Percentiles rank a stretch among this genome's conserved stretches.
phyloP scores from a whole-genome alignment of 2,797 vertebrate genomes.

The Helarctos malayanus region DNA sequence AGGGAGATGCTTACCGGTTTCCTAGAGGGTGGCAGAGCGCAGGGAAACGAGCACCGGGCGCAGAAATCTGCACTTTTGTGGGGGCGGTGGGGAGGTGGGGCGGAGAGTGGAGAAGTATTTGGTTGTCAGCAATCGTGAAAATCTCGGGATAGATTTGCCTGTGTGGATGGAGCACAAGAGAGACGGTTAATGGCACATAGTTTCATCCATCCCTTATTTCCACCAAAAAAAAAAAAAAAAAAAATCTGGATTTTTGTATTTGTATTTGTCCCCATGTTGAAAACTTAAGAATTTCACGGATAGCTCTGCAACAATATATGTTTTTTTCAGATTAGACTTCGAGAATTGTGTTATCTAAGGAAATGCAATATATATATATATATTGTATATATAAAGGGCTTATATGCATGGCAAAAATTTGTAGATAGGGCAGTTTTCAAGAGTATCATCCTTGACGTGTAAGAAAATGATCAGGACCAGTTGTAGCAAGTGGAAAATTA shows the following conservation, averaged over 20 bases:
- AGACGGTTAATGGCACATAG: background rate
- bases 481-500: background rate
- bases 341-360: background rate
- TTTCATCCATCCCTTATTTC: background rate
- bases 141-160: fast-evolving
- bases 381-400: background rate
- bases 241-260: background rate
- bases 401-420: background rate
- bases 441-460: background rate
- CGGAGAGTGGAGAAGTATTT: no score
- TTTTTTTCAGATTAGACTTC: background rate
- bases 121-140: background rate
- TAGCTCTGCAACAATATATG: background rate
- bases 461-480: background rate
- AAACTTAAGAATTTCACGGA: constrained; percentile 18
- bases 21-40: background rate
- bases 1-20: background rate
- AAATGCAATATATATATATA: background rate
- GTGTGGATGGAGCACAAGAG: background rate
- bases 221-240: background rate
- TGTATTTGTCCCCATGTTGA: constrained; percentile 30
- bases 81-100: background rate
- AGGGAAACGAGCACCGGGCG: fast-evolving
- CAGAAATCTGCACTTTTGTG: background rate
- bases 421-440: background rate